Conservation (phyloP, 2,888 invertebrate species). For the Calameuta pallipes region DNA sequence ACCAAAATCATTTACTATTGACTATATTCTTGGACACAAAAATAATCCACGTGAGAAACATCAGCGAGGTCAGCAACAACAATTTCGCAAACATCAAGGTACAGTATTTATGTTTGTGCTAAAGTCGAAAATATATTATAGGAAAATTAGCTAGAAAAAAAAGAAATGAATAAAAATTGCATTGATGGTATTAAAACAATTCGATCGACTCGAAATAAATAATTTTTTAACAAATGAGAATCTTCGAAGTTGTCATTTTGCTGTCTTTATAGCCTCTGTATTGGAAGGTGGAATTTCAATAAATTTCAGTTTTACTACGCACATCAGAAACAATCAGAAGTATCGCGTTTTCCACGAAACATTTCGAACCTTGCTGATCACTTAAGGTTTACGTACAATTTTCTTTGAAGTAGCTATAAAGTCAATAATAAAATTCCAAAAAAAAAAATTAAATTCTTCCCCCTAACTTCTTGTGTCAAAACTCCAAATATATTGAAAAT, state of each 20-base stretch:
- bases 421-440: not conserved
- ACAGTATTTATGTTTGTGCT: conserved; percentile 5
- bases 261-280: not conserved
- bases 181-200: not conserved
- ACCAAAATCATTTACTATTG: conserved; percentile 87
- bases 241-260: not conserved
- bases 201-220: not conserved
- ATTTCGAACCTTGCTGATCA: not conserved
- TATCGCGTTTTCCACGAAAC: not conserved
- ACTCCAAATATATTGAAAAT: not conserved
- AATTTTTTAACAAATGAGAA: not conserved
- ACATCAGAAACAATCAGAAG: not conserved
- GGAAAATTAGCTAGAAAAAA: not conserved
- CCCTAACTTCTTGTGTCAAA: not conserved
- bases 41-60: conserved; percentile 63
- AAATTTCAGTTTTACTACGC: not conserved
- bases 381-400: not conserved
- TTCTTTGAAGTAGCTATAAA: not conserved
- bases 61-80: conserved; percentile 50
- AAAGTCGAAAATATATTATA: not conserved
- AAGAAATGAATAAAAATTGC: not conserved
- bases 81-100: conserved; percentile 57
- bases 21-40: conserved; percentile 85
- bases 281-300: not conserved
- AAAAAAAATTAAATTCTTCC: not conserved